phyloP scores from a whole-genome alignment of 1,140 invertebrate species.

The Bombus difficillimus region DNA sequence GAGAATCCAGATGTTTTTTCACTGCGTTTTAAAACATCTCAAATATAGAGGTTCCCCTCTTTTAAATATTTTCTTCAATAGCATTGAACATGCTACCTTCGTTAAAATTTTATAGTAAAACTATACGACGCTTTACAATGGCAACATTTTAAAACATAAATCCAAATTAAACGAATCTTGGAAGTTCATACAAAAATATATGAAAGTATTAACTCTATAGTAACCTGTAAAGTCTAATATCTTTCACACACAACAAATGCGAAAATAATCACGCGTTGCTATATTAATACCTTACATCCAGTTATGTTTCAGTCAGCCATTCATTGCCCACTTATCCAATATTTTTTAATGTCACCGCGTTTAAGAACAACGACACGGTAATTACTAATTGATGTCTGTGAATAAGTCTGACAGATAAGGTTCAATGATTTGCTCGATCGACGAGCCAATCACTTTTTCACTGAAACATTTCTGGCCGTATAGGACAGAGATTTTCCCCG shows the following conservation, averaged over 20 bases:
- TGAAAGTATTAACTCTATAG: too few relatives aligned
- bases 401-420: not conserved
- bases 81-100: not conserved
- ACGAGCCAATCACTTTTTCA: not conserved
- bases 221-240: not conserved
- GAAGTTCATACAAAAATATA: not conserved
- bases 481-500: slow-evolving; percentile 19
- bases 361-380: not conserved
- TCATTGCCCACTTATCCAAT: not conserved
- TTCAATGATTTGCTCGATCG: not conserved
- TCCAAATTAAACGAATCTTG: not conserved
- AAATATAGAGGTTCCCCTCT: not conserved
- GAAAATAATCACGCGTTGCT: not conserved
- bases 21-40: not conserved
- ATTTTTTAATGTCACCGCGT: not conserved
- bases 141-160: not conserved
- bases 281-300: not conserved
- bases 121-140: not conserved
- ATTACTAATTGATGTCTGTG: not conserved
- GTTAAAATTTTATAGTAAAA: not conserved
- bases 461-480: not conserved
- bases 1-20: not conserved
- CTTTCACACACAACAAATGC: not conserved
- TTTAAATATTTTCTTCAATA: not conserved
- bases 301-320: not conserved